phyloP scores from a whole-genome alignment of 2,888 invertebrate species.

The Sinhomidia bicolor region DNA sequence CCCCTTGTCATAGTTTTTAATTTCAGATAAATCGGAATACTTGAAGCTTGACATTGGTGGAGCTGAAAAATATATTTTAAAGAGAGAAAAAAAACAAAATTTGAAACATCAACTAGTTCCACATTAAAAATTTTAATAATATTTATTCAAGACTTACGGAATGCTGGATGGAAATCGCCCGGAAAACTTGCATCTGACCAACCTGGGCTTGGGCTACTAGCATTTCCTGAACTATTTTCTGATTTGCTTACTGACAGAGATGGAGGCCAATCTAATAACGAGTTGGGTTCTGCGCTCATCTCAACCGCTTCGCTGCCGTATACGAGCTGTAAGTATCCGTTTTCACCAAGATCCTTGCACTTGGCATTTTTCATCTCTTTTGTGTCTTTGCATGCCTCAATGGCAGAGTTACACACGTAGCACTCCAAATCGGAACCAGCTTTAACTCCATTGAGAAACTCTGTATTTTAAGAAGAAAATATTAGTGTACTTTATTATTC shows the following conservation, averaged over 20 bases:
- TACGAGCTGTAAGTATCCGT: background rate
- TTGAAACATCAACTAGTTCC: too few species aligned
- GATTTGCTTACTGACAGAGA: background rate
- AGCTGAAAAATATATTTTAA: too few species aligned
- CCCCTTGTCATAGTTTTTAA: too few species aligned
- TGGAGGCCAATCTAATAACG: background rate
- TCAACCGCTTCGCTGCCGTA: background rate
- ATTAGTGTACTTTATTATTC: too few species aligned
- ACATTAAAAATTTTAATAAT: too few species aligned
- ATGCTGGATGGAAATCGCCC: background rate
- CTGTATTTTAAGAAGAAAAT: too few species aligned
- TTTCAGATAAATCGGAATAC: too few species aligned
- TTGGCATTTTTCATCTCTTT: background rate
- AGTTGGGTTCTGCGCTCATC: background rate
- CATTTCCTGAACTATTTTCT: too few species aligned
- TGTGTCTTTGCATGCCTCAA: background rate
- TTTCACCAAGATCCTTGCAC: too few species aligned
- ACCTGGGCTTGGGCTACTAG: background rate
- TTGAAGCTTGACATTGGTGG: too few species aligned
- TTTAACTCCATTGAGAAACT: background rate
- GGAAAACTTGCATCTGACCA: background rate
- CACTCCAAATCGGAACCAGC: background rate
- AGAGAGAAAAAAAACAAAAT: too few species aligned
- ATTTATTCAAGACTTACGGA: too few species aligned
- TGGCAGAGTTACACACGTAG: background rate